Base-by-base conservation (phyloP, 2,888 invertebrate species). In the Uloborus plumipes region DNA sequence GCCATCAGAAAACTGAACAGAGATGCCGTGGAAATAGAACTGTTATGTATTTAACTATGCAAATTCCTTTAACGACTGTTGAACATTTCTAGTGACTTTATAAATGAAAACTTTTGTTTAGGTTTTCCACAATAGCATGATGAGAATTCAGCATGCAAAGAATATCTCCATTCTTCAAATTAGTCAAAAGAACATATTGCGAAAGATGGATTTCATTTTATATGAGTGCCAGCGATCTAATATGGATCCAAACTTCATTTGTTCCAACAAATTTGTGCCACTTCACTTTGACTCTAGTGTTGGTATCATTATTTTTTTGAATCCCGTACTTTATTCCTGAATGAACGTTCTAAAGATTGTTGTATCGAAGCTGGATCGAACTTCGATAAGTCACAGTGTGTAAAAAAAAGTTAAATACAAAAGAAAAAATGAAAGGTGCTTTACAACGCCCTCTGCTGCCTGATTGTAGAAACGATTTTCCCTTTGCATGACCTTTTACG, bases 11-110 rank as follows among this genome's bases (percentile, higher is more conserved):
- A 53, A 66, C 70, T 58, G 50, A 64, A 70, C 58, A 74, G 70
- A 74, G 73, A 80, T 73, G 62, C 80, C 69, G 51, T 55, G 62
- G 70, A 69, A 80, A 72, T 73, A 80, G 67, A 72, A 47, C 75
- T 76, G 81, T 82, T 81, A 75, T 75, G 81, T 81, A 81, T 81
- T 80, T 82, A 76, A 76, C 75, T 76, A 82, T 76, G 66, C 81
- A 82, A 75, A 82, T 82, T 76, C 64, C 58, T 81, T 76, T 81
- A 71, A 71, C 53, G 80, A 81, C 67, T 82, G 81, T 82, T 82
- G 81, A 66, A 76, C 69, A 65, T 75, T 75, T 70, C 62, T 73
- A 51, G 51, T 31, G 72, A 69, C 62, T 62, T 55, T 49, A 20
- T 64, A n/a, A 26, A 11, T 67, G 64, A 71, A 64, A 65, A 70